Percentiles rank a stretch among this genome's conserved stretches.
Conservation (phyloP, 2,888 invertebrate genomes). For the Liposcelis brunnea region DNA sequence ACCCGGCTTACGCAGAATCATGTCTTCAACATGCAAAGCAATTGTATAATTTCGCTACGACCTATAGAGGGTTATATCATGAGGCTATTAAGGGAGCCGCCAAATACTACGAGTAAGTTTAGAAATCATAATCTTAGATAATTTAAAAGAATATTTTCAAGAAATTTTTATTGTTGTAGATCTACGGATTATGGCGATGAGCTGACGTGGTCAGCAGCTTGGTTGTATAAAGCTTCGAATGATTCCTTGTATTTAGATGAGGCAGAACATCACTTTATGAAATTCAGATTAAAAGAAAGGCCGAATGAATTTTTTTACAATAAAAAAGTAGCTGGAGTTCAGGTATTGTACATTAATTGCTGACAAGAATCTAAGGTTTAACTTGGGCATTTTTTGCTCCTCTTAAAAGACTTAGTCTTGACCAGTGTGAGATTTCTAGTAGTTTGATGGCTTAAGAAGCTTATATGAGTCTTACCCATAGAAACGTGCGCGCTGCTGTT, state of each 20-base stretch:
- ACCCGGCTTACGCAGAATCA: conserved; percentile 27
- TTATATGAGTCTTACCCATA: too few relatives aligned
- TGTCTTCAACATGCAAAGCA: conserved; percentile 31
- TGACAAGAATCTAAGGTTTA: neutral
- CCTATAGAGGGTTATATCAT: conserved; percentile 31
- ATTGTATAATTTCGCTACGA: conserved; percentile 33
- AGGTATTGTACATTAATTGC: conserved; percentile 23
- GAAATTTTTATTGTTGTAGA: conserved; percentile 21
- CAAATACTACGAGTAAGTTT: conserved; percentile 30
- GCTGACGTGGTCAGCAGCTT: conserved; percentile 36
- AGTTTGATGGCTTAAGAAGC: too few relatives aligned
- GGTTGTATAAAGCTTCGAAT: conserved; percentile 35
- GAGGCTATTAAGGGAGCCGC: conserved; percentile 32
- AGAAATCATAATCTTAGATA: neutral
- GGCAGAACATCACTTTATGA: conserved; percentile 30
- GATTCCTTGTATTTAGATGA: conserved; percentile 30
- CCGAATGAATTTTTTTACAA: conserved; percentile 36
- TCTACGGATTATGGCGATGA: conserved; percentile 37
- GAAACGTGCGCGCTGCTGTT: too few relatives aligned
- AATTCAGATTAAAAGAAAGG: conserved; percentile 30
- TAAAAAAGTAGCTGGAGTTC: conserved; percentile 36
- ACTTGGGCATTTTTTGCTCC: neutral
- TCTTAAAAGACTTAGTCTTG: neutral
- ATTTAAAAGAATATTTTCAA: neutral
- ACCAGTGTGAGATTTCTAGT: too few relatives aligned